Conservation (phyloP, 2,888 invertebrate species). For the Drosophila prostipennis region DNA sequence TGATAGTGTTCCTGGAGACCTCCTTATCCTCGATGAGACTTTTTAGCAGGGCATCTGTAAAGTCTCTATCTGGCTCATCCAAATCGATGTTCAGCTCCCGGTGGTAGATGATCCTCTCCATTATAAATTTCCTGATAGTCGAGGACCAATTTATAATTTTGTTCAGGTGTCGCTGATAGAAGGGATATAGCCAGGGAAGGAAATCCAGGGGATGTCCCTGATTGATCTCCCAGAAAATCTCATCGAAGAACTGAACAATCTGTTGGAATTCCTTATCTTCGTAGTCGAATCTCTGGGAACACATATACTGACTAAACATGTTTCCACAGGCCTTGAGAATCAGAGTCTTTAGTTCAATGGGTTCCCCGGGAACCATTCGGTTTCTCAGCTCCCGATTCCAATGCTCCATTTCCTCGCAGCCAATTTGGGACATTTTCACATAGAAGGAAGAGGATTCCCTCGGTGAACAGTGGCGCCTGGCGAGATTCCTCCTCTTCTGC, state of each 20-base stretch:
- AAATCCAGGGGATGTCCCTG: slow-evolving; percentile 94
- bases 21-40: slow-evolving; percentile 87
- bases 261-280: slow-evolving; percentile 88
- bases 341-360: slow-evolving; percentile 88
- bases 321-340: slow-evolving; percentile 91
- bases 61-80: slow-evolving; percentile 88
- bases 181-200: slow-evolving; percentile 91
- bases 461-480: slow-evolving; percentile 91
- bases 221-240: slow-evolving; percentile 96
- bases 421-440: slow-evolving; percentile 88
- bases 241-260: slow-evolving; percentile 90
- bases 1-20: slow-evolving; percentile 90
- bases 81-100: slow-evolving; percentile 83
- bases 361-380: slow-evolving; percentile 80
- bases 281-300: slow-evolving; percentile 89
- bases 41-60: slow-evolving; percentile 90
- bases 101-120: slow-evolving; percentile 88
- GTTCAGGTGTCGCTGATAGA: slow-evolving; percentile 88
- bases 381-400: slow-evolving; percentile 86
- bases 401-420: slow-evolving; percentile 87
- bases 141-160: slow-evolving; percentile 88
- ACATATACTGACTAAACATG: slow-evolving; percentile 94
- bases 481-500: slow-evolving; percentile 90
- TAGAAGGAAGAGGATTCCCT: slow-evolving; percentile 89
- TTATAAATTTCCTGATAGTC: slow-evolving; percentile 89